phyloP scores from a whole-genome alignment of 2,888 invertebrate genomes.

The Crioceris asparagi region DNA sequence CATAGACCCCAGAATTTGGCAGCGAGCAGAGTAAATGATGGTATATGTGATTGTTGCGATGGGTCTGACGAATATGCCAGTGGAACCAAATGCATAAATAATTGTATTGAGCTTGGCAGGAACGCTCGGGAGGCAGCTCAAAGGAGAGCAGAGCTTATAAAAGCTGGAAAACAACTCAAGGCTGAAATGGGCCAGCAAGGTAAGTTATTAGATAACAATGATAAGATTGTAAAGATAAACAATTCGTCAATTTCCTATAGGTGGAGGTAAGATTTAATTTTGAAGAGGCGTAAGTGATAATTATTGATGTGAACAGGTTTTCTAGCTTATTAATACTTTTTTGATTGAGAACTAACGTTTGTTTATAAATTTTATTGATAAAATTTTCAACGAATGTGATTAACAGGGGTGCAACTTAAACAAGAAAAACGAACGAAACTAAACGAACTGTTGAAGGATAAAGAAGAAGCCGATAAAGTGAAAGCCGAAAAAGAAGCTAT shows the following conservation, averaged over 20 bases:
- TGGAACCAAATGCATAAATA: slow-evolving; percentile 55
- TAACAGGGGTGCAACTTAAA: slow-evolving; percentile 55
- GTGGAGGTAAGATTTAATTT: neutral
- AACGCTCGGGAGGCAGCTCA: slow-evolving; percentile 66
- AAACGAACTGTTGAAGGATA: slow-evolving; percentile 58
- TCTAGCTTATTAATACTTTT: neutral
- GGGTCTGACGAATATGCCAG: slow-evolving; percentile 78
- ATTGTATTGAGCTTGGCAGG: slow-evolving; percentile 68
- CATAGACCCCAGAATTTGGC: slow-evolving; percentile 39
- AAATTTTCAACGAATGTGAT: neutral
- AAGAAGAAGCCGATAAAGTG: slow-evolving; percentile 65
- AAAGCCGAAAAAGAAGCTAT: slow-evolving; percentile 66
- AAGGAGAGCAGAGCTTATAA: slow-evolving; percentile 58
- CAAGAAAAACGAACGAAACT: slow-evolving; percentile 62
- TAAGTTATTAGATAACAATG: slow-evolving; percentile 29
- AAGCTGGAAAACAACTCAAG: slow-evolving; percentile 68
- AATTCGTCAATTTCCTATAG: neutral
- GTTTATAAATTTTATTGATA: neutral
- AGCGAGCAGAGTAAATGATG: slow-evolving; percentile 82
- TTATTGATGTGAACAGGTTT: neutral
- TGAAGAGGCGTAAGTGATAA: too few species aligned
- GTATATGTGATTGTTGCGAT: slow-evolving; percentile 90
- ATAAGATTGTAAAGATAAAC: neutral
- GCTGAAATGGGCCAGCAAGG: slow-evolving; percentile 65
- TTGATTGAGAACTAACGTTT: neutral